Evolutionary conservation across 1,140 invertebrate genomes (phyloP).

Genomic region (Battus philenor): DNA sequence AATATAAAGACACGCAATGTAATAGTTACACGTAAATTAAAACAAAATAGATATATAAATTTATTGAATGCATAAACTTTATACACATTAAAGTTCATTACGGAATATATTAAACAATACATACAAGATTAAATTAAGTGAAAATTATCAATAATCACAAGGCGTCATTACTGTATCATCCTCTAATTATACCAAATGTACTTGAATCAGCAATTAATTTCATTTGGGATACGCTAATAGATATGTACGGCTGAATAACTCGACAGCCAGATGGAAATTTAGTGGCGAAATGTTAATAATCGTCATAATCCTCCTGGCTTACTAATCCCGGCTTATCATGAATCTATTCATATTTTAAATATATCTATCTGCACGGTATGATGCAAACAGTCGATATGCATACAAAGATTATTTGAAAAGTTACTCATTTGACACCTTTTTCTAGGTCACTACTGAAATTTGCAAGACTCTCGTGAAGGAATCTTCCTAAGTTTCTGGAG

Average conservation of each 20-base stretch:
- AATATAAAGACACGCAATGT: too few species aligned
- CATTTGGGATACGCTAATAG: constrained; percentile 23
- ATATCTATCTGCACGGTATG: too few species aligned
- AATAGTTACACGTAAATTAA: too few species aligned
- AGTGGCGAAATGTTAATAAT: constrained; percentile 13
- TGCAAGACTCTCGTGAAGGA: too few species aligned
- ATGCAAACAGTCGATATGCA: too few species aligned
- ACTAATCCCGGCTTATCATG: constrained; percentile 13
- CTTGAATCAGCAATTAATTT: constrained; percentile 42
- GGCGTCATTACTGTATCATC: constrained; percentile 37
- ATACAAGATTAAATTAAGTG: constrained; percentile 18
- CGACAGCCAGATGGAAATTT: constrained; percentile 21
- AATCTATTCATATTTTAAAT: too few species aligned
- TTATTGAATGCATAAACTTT: background rate
- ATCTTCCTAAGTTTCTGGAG: too few species aligned
- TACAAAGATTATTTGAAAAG: too few species aligned
- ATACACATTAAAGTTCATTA: background rate
- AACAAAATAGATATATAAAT: background rate
- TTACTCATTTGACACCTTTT: too few species aligned
- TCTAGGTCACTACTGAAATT: too few species aligned
- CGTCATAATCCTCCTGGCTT: constrained; percentile 10
- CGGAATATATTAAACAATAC: constrained; percentile 1
- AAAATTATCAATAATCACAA: constrained; percentile 31
- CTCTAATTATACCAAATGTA: constrained; percentile 36
- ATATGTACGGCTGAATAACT: constrained; percentile 24